A percentile compares a stretch with the other conserved stretches of the same genome.
Evolutionary conservation across 2,888 invertebrate species (phyloP).

Genomic region (Schizaphis graminum): DNA sequence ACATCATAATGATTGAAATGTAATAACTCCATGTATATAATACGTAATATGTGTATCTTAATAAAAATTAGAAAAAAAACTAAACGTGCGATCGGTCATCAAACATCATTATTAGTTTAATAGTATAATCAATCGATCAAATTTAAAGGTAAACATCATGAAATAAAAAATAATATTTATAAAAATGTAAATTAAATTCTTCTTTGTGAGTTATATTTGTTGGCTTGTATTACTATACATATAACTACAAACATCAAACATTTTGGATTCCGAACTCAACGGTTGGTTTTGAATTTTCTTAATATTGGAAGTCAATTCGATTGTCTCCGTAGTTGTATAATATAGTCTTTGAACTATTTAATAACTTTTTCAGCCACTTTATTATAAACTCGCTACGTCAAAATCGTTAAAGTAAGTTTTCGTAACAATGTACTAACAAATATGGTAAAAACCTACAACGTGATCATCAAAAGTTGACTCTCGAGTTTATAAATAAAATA

Average conservation of each 20-base stretch:
- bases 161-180: background rate
- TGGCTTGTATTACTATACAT: background rate
- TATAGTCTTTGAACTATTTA: slow-evolving; percentile 1
- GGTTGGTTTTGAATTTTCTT: background rate
- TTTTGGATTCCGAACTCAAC: background rate
- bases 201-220: background rate
- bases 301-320: background rate
- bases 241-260: background rate
- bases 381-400: background rate
- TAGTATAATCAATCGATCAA: background rate
- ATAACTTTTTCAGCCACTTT: background rate
- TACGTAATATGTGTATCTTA: background rate
- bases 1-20: no score
- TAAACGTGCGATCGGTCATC: background rate
- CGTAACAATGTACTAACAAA: background rate
- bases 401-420: background rate
- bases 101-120: background rate
- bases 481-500: background rate
- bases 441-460: background rate
- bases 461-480: background rate
- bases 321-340: background rate
- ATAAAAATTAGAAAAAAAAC: background rate
- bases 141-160: no score
- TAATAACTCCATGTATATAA: no score
- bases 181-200: background rate